Evolutionary conservation across 2,797 vertebrate genomes (phyloP), one percentile per base, ranked within the genome.

Genomic region (Myotis pilosus): DNA sequence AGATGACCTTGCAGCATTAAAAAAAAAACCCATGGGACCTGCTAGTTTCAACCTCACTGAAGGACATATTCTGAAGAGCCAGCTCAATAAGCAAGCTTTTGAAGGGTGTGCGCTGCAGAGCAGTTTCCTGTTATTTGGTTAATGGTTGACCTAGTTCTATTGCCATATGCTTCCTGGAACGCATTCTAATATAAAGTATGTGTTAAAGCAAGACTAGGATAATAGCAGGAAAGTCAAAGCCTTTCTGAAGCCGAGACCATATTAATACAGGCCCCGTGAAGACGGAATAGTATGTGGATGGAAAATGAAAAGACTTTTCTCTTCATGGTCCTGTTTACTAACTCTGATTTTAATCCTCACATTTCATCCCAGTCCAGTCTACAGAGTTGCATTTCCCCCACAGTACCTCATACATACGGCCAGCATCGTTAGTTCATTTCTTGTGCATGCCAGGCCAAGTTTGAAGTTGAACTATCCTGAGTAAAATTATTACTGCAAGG

Each of bases 61-160:
- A 99, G 98, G 99, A 99, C 98, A 98, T 95, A 97, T 97, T 98
- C 98, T 98, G 98, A 98, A 98, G 98, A 98, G 98, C 96, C 97
- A 98, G 98, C 97, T 98, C 97, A 98, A 98, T 98, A 98, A 98
- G 97, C 92, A 96, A 97, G 97, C 97, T 98, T 98, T 97, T 98
- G 98, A 98, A 98, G 98, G 98, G 98, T 98, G 98, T 98, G 98
- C 97, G 97, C 97, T 96, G 96, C 97, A 97, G 98, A 98, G 97
- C 98, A 97, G 98, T 98, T 98, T 98, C 98, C 97, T 98, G 98
- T 98, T 98, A 98, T 98, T 98, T 98, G 98, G 98, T 98, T 99
- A 99, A 99, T 99, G 98, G 98, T 98, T 99, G 99, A 99, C 99
- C 99, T 99, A 99, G 97, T 99, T 99, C 98, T 98, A 98, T 97